A percentile compares a stretch with the other conserved stretches of the same genome.
Conservation (phyloP, 1,140 invertebrate species). For the Drosophila bocki region DNA sequence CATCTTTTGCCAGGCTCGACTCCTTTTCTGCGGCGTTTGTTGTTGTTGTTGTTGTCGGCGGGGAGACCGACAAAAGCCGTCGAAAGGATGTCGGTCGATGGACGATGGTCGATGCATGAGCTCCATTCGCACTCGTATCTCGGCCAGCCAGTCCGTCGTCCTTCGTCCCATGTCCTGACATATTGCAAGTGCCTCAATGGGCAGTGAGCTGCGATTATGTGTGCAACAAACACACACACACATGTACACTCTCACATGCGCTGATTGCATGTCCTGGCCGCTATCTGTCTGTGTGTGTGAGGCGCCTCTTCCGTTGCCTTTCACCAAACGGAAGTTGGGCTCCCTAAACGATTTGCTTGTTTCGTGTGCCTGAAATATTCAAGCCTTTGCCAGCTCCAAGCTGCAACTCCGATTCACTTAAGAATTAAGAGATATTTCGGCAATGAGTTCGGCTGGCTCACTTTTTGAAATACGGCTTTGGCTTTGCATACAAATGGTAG, state of each 20-base stretch:
- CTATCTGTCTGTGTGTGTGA: constrained; percentile 27
- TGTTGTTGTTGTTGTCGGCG: constrained; percentile 28
- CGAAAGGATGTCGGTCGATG: constrained; percentile 43
- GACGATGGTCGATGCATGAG: constrained; percentile 40
- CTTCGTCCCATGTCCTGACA: constrained; percentile 53
- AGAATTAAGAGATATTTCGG: constrained; percentile 72
- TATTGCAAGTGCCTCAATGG: constrained; percentile 78
- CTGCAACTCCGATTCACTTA: constrained; percentile 51
- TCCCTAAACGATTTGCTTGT: constrained; percentile 82
- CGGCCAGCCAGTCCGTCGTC: constrained; percentile 61
- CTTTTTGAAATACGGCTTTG: constrained; percentile 44
- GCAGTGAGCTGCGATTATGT: constrained; percentile 78
- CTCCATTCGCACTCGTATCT: constrained; percentile 51
- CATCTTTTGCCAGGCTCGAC: constrained; percentile 37
- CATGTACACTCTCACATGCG: constrained; percentile 16
- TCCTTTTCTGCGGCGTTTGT: constrained; percentile 34
- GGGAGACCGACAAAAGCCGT: constrained; percentile 42
- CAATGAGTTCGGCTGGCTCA: constrained; percentile 23
- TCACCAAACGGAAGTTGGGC: constrained; percentile 70
- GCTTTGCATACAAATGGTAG: constrained; percentile 36
- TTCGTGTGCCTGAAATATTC: constrained; percentile 73
- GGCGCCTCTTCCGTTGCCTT: constrained; percentile 68
- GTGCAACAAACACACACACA: constrained; percentile 50
- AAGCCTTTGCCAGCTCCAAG: constrained; percentile 24
- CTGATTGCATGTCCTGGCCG: constrained; percentile 52